phyloP scores from a whole-genome alignment of 2,888 invertebrate genomes.

The Leptothorax acervorum region DNA sequence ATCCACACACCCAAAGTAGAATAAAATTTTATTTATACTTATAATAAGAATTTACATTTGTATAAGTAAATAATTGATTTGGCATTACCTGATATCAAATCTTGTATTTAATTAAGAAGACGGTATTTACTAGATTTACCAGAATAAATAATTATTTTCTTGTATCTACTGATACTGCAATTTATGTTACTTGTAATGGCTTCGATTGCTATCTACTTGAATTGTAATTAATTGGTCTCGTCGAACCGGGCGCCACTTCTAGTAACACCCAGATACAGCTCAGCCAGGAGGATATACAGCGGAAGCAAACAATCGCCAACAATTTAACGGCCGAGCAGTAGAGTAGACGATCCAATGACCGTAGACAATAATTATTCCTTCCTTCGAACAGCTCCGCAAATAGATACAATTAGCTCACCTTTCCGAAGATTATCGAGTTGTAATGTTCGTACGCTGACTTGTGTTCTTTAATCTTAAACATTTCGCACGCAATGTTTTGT shows the following conservation, averaged over 20 bases:
- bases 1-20: neutral
- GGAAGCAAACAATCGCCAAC: conserved; percentile 39
- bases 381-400: neutral
- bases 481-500: neutral
- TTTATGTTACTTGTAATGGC: conserved; percentile 23
- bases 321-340: conserved; percentile 27
- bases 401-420: neutral
- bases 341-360: conserved; percentile 15
- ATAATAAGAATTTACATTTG: neutral
- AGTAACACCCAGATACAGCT: conserved; percentile 20
- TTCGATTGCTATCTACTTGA: conserved; percentile 39
- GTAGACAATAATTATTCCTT: conserved; percentile 44
- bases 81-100: neutral
- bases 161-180: neutral
- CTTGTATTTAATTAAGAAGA: neutral
- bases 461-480: neutral
- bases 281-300: conserved; percentile 32
- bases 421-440: neutral
- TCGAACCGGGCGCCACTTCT: conserved; percentile 34
- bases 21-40: neutral
- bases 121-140: neutral
- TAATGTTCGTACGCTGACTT: neutral
- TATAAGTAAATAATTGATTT: neutral
- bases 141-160: conserved; percentile 10
- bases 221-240: conserved; percentile 48